Conservation (phyloP, 2,888 invertebrate species). For the Eupithecia pulchellata region DNA sequence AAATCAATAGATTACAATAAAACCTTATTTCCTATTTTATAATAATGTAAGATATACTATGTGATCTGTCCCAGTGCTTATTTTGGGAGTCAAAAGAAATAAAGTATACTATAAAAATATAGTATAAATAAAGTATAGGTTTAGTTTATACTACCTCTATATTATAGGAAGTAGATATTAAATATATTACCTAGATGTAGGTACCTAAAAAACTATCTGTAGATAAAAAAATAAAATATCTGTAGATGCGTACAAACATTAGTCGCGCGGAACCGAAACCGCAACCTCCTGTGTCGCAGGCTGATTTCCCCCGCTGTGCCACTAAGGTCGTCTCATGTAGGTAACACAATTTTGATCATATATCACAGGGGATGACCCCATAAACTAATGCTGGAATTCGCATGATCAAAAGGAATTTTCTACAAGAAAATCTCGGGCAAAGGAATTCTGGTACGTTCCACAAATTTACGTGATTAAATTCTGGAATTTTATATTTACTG, state of each 20-base stretch:
- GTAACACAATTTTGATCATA: background rate
- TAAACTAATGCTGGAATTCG: conserved; percentile 11
- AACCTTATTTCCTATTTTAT: too few relatives aligned
- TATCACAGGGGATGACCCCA: background rate
- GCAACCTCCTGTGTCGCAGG: background rate
- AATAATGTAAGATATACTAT: too few relatives aligned
- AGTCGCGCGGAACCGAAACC: background rate
- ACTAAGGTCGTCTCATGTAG: background rate
- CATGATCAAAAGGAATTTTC: conserved; percentile 12
- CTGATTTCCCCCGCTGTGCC: background rate
- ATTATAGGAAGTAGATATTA: too few relatives aligned
- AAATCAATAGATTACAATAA: too few relatives aligned
- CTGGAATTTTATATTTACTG: conserved; percentile 25
- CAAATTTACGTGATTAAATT: conserved; percentile 26
- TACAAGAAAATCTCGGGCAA: background rate
- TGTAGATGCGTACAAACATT: background rate
- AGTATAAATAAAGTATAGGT: too few relatives aligned
- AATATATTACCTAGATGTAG: background rate
- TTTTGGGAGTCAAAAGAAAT: too few relatives aligned
- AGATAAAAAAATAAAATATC: too few relatives aligned
- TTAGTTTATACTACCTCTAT: too few relatives aligned
- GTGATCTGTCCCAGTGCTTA: too few relatives aligned
- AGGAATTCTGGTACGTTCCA: conserved; percentile 14
- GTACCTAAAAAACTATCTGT: background rate
- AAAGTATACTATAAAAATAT: too few relatives aligned